phyloP scores from a whole-genome alignment of 2,888 invertebrate species.

The Hypolimnas misippus region DNA sequence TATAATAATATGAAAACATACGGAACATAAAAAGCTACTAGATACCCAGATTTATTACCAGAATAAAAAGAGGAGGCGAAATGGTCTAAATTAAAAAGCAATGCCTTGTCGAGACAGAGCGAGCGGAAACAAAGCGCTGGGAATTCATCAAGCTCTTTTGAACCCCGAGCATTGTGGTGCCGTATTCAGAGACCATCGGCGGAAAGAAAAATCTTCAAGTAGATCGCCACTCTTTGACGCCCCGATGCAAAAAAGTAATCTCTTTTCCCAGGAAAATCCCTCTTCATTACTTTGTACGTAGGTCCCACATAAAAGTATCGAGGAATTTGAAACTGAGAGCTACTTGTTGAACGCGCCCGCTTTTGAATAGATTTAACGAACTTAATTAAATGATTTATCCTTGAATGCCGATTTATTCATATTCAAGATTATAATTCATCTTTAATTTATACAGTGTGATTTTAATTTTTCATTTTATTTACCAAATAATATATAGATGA shows the following conservation, averaged over 20 bases:
- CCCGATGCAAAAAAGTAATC: conserved; percentile 72
- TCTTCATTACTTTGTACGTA: conserved; percentile 72
- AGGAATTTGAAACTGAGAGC: conserved; percentile 60
- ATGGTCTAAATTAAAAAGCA: conserved; percentile 82
- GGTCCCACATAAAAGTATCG: conserved; percentile 63
- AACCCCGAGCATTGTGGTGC: conserved; percentile 76
- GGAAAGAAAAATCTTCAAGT: conserved; percentile 75
- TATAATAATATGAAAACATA: conserved; percentile 45
- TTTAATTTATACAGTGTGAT: neutral
- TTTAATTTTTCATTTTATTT: neutral
- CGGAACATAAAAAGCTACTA: conserved; percentile 50
- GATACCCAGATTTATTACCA: conserved; percentile 74
- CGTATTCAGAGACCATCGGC: conserved; percentile 71
- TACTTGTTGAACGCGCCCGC: conserved; percentile 73
- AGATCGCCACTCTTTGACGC: conserved; percentile 80
- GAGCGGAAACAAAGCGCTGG: conserved; percentile 79
- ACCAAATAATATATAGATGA: neutral
- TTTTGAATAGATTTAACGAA: conserved; percentile 67
- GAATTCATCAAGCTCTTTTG: conserved; percentile 83
- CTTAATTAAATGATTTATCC: conserved; percentile 65
- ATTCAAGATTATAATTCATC: conserved; percentile 23
- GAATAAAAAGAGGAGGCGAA: conserved; percentile 73
- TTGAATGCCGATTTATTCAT: conserved; percentile 40
- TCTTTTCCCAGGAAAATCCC: conserved; percentile 62
- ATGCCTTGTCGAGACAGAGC: conserved; percentile 78